Conservation (phyloP, 2,888 invertebrate genomes). For the Amphipoea lucens region DNA sequence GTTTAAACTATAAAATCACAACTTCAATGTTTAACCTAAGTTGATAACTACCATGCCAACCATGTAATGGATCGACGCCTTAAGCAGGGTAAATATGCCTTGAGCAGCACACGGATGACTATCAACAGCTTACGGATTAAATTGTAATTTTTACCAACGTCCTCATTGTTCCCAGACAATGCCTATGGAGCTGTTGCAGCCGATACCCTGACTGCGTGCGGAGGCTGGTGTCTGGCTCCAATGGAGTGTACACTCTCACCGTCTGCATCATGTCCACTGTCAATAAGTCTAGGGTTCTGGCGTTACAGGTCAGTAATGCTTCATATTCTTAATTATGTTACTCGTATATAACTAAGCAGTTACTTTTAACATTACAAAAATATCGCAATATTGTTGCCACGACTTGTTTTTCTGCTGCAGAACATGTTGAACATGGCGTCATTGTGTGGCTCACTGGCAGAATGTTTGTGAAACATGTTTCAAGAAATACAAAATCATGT, state of each 20-base stretch:
- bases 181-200: conserved; percentile 94
- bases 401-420: no score
- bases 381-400: no score
- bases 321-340: no score
- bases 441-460: no score
- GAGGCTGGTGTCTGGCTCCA: conserved; percentile 93
- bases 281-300: conserved; percentile 95
- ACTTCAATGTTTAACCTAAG: background rate
- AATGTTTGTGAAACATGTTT: no score
- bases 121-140: no score
- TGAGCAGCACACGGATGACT: no score
- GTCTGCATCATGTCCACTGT: conserved; percentile 97
- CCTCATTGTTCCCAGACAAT: conserved; percentile 89
- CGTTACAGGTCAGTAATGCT: conserved; percentile 95
- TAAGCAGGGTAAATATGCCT: no score
- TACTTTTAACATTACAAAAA: no score
- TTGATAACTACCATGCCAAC: background rate
- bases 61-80: background rate
- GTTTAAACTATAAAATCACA: background rate
- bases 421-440: no score
- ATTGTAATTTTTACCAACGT: background rate
- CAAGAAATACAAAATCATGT: no score
- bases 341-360: no score
- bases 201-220: conserved; percentile 95
- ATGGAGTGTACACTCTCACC: conserved; percentile 95